phyloP scores from a whole-genome alignment of 1,140 invertebrate species.

The Temnothorax nylanderi region DNA sequence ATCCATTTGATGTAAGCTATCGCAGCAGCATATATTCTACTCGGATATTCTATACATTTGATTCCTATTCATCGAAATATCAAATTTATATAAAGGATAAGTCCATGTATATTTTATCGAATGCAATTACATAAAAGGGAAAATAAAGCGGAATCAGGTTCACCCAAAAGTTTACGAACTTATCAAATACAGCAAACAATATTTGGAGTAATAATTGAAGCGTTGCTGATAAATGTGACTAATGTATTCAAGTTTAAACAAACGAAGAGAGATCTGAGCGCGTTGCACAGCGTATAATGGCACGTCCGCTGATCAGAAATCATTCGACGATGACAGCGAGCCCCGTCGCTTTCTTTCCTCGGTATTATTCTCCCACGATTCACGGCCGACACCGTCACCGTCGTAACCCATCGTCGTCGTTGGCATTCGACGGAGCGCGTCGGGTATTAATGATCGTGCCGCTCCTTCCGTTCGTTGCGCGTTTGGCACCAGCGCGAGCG shows the following conservation, averaged over 20 bases:
- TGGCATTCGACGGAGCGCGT: constrained; percentile 1
- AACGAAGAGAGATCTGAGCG: background rate
- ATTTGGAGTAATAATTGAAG: background rate
- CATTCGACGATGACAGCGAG: background rate
- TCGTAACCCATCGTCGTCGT: background rate
- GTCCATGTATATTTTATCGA: background rate
- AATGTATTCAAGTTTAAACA: background rate
- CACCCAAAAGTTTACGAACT: background rate
- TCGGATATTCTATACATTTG: background rate
- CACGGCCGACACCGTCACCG: constrained; percentile 4
- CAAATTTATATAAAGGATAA: background rate
- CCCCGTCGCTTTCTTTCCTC: background rate
- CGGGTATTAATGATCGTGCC: constrained; percentile 33
- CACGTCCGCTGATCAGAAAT: background rate
- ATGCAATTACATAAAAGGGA: background rate
- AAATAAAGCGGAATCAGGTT: background rate
- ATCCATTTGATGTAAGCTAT: background rate
- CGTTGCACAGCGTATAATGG: background rate
- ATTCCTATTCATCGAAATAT: background rate
- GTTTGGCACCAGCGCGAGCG: constrained; percentile 29
- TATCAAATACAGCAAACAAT: background rate
- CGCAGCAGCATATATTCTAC: background rate
- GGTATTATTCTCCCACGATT: constrained; percentile 31
- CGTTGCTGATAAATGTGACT: background rate
- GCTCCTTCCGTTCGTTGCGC: constrained; percentile 55